These are phyloP conservation scores for Emydocephalus ijimae DNA, from an alignment of 2,113 vertebrate species.

Conservation along the genomic window DNA sequence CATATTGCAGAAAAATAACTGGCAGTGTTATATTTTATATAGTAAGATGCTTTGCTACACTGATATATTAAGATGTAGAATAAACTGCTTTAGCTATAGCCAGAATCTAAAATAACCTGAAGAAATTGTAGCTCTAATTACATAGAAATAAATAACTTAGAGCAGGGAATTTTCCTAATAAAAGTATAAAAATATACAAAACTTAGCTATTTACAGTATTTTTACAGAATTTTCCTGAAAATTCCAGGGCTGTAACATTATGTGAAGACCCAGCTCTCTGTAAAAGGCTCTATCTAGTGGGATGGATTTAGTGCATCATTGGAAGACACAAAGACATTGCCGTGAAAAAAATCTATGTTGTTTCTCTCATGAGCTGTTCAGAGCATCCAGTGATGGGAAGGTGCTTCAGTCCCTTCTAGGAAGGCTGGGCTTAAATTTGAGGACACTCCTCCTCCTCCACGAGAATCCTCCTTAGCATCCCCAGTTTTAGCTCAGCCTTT, in stretches of 20 bases:
- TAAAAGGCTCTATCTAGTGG: background rate
- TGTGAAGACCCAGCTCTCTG: background rate
- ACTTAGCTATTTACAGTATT: slow-evolving; percentile 70
- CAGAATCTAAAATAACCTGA: slow-evolving; percentile 89
- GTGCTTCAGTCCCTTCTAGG: no score
- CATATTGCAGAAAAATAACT: slow-evolving; percentile 46
- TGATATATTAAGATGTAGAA: slow-evolving; percentile 82
- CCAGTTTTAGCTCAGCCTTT: no score
- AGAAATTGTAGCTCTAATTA: slow-evolving; percentile 86
- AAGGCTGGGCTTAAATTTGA: no score
- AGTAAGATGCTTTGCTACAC: slow-evolving; percentile 83
- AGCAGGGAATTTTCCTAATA: slow-evolving; percentile 74
- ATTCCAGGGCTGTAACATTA: background rate
- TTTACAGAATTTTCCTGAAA: slow-evolving; percentile 10
- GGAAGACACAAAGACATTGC: background rate
- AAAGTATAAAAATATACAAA: slow-evolving; percentile 70
- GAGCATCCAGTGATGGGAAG: no score
- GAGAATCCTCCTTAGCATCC: no score
- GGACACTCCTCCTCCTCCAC: no score
- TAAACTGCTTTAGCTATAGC: slow-evolving; percentile 94
- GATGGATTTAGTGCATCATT: background rate
- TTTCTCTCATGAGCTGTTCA: background rate
- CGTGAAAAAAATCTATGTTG: background rate
- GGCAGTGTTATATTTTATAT: slow-evolving; percentile 71
- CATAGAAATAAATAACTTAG: slow-evolving; percentile 76